These are phyloP conservation scores for Tipula confusa DNA, from an alignment of 2,888 invertebrate genomes.

Conservation along the genomic window DNA sequence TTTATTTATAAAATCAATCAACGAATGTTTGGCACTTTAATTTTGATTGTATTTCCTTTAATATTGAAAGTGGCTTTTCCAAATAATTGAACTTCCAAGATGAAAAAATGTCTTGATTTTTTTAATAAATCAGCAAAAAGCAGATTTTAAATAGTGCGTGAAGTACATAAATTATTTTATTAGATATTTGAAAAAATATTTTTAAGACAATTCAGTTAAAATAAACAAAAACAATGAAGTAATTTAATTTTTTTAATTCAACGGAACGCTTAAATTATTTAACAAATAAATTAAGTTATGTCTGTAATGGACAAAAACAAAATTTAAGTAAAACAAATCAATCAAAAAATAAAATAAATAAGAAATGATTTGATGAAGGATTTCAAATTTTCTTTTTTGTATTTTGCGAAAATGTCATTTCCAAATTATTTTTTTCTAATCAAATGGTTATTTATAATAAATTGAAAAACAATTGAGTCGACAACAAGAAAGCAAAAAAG, in stretches of 20 bases:
- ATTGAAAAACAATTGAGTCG: neutral
- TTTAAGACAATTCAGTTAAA: neutral
- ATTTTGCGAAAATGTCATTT: neutral
- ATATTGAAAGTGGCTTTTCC: no score
- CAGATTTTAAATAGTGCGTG: no score
- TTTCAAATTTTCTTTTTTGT: neutral
- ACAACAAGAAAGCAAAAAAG: neutral
- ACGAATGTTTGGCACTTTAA: no score
- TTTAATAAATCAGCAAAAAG: no score
- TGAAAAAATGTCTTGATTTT: no score
- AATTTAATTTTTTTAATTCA: neutral
- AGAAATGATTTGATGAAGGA: neutral
- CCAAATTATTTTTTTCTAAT: neutral
- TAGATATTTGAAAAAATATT: no score
- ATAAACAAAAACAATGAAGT: neutral
- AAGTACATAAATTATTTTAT: no score
- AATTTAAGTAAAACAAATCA: neutral
- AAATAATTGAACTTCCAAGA: no score
- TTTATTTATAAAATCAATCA: no score
- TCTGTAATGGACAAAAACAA: neutral
- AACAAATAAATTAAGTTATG: neutral
- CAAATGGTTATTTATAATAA: conserved; percentile 3
- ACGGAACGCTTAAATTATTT: neutral
- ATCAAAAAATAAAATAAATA: neutral
- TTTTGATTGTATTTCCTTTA: no score